These are phyloP conservation scores for Pollenia amentaria DNA, from an alignment of 2,888 invertebrate species.

Conservation along the genomic window DNA sequence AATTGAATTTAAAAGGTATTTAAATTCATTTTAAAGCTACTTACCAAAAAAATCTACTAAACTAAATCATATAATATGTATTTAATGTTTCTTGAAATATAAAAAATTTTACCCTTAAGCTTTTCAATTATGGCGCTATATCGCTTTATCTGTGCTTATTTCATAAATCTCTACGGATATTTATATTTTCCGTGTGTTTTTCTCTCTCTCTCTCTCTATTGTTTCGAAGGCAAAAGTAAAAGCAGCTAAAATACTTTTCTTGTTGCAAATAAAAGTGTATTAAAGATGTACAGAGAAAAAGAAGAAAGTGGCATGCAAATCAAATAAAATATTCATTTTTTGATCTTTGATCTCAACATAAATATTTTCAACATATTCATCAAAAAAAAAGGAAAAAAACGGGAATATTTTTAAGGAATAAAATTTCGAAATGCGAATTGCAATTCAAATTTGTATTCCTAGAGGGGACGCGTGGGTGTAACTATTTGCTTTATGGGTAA, in stretches of 20 bases:
- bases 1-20: slow-evolving; percentile 26
- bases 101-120: slow-evolving; percentile 49
- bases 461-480: slow-evolving; percentile 1
- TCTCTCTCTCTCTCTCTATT: background rate
- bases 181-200: slow-evolving; percentile 8
- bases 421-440: background rate
- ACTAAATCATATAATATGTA: slow-evolving; percentile 43
- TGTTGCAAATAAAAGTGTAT: slow-evolving; percentile 72
- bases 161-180: slow-evolving; percentile 70
- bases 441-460: slow-evolving; percentile 35
- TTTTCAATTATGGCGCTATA: slow-evolving; percentile 51
- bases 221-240: slow-evolving; percentile 48
- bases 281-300: background rate
- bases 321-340: slow-evolving; percentile 83
- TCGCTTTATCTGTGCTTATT: slow-evolving; percentile 65
- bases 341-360: slow-evolving; percentile 83
- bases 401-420: background rate
- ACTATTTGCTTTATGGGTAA: background rate
- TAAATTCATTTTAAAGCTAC: slow-evolving; percentile 21
- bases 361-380: slow-evolving; percentile 77
- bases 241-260: slow-evolving; percentile 81
- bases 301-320: slow-evolving; percentile 76
- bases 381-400: background rate
- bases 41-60: slow-evolving; percentile 11
- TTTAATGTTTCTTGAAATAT: slow-evolving; percentile 48